Evolutionary conservation across 2,797 vertebrate genomes (phyloP), one percentile per base, ranked within the genome.

Genomic region (Clarias platycephalus): DNA sequence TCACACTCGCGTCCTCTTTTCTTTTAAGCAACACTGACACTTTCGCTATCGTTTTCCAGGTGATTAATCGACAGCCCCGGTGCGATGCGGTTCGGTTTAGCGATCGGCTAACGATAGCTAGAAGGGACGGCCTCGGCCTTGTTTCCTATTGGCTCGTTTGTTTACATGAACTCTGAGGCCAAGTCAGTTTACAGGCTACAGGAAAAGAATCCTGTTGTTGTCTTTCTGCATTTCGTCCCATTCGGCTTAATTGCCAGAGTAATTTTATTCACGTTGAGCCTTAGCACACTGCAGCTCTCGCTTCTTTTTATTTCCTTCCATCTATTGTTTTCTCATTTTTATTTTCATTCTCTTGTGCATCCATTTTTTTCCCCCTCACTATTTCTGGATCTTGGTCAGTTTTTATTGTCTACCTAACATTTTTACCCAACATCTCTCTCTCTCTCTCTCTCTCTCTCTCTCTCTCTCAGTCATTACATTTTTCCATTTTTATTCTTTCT

Each of bases 1-100:
- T 66, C 83, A 49, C 64, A 63, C 87, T 91, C 89, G 62, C 26
- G 55, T 58, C 2, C 9, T 12, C 62, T 40, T 16, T 26, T 18
- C 37, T 53, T 49, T 78, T 26, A 44, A 79, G 20, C 37, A 20
- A 20, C 64, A 44, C 13, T 28, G 6, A 40, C 12, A 78, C 22
- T 24, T 37, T 44, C 37, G 49, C 24, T 64, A 10, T 49, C 9
- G 18, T 44, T 26, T 64, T 64, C 37, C 28, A n/a, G 58, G 5
- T 24, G 57, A 40, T 22, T 1, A 37, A 31, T 20, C 0, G 13
- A 37, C 1, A 7, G 15, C 7, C 20, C 22, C 5, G 31, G 3
- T 18, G 55, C n/a, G 76, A 63, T 20, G 15, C 2, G 76, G 31
- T 16, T 78, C 40, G n/a, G 31, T 9, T 62, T 78, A 78, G 76